A percentile compares a stretch with the other conserved stretches of the same genome.
Conservation (phyloP, 35 echinoderm and acorn worm genomes). For the Patiria miniata region DNA sequence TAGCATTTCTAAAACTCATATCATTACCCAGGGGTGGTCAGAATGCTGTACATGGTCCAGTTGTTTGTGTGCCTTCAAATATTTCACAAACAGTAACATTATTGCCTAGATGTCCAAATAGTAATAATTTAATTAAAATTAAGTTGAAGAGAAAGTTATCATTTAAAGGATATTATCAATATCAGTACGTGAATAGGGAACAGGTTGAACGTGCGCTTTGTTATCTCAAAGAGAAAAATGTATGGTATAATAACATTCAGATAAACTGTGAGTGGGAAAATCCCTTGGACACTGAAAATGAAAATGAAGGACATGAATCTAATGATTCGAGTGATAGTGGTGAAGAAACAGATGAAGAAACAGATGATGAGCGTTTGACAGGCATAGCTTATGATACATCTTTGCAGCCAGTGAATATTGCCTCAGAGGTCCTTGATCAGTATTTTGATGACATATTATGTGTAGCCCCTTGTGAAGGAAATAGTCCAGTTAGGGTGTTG, state of each 20-base stretch:
- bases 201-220: conserved; percentile 56
- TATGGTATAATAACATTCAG: conserved; percentile 32
- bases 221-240: conserved; percentile 57
- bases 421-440: conserved; percentile 49
- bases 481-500: no score
- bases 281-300: conserved; percentile 11
- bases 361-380: conserved; percentile 31
- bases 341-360: conserved; percentile 24
- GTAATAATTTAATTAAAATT: conserved; percentile 58
- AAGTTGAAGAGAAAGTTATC: no score
- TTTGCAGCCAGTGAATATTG: conserved; percentile 64
- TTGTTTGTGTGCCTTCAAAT: conserved; percentile 79
- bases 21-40: conserved; percentile 55
- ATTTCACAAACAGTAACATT: conserved; percentile 42
- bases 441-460: conserved; percentile 60
- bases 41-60: conserved; percentile 58
- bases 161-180: conserved; percentile 72
- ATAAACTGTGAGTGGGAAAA: conserved; percentile 54
- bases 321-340: conserved; percentile 9
- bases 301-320: neutral
- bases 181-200: conserved; percentile 53
- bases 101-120: conserved; percentile 39
- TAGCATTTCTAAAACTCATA: conserved; percentile 64
- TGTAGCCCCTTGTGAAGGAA: conserved; percentile 75
- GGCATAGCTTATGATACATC: conserved; percentile 40